A percentile compares a stretch with the other conserved stretches of the same genome.
Evolutionary conservation across 2,888 invertebrate genomes (phyloP).

Genomic region (Cartodere bifasciata): DNA sequence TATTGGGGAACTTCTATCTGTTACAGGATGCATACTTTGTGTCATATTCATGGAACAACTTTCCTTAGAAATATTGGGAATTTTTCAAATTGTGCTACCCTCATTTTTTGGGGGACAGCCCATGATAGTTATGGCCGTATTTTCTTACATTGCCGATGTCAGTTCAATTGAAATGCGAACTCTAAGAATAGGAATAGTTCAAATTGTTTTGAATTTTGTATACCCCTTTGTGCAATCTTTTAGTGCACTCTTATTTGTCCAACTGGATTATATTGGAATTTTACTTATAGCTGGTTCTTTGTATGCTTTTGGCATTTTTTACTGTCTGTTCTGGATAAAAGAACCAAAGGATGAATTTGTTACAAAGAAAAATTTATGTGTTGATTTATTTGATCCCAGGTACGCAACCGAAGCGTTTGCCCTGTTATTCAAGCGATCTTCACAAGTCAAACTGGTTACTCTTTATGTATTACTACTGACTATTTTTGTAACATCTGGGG

Average conservation of each 20-base stretch:
- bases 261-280: conserved; percentile 27
- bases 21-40: conserved; percentile 39
- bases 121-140: conserved; percentile 31
- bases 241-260: conserved; percentile 25
- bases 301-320: conserved; percentile 24
- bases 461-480: conserved; percentile 23
- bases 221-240: conserved; percentile 24
- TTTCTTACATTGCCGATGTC: conserved; percentile 33
- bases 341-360: conserved; percentile 22
- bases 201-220: conserved; percentile 27
- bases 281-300: conserved; percentile 23
- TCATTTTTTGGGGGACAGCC: conserved; percentile 46
- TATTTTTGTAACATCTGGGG: conserved; percentile 22
- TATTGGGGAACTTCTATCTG: conserved; percentile 33
- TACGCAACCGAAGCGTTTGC: conserved; percentile 28
- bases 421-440: conserved; percentile 23
- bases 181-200: conserved; percentile 46
- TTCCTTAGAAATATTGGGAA: conserved; percentile 38
- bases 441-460: conserved; percentile 22
- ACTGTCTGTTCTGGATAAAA: conserved; percentile 28
- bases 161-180: conserved; percentile 45
- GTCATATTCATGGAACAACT: conserved; percentile 44
- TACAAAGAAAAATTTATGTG: conserved; percentile 17
- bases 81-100: conserved; percentile 42
- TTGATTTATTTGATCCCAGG: conserved; percentile 28